Evolutionary conservation across 2,888 invertebrate genomes (phyloP), one percentile per base, ranked within the genome.

Genomic region (Arctia plantaginis): DNA sequence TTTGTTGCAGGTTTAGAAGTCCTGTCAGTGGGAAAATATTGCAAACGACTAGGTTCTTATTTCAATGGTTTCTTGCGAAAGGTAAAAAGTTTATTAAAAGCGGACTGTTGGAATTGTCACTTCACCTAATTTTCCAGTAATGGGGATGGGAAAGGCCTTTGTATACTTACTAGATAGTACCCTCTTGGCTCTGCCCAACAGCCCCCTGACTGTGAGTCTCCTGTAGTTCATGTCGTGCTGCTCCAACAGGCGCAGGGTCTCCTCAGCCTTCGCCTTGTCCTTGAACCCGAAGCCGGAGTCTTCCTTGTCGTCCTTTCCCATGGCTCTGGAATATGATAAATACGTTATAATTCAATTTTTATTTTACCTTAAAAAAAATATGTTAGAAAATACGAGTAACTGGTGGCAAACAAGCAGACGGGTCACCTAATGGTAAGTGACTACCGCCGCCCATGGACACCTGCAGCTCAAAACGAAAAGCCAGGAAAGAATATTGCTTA

Each of bases 281-380:
- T 97, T 97, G 94, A 97, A 97, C 0, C 97, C 97, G 91, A 97
- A 97, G 82, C 97, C 97, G 0, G 96, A 94, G 77, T 97, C 97
- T 87, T 96, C 96, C 82, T 96, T 96, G 55, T 95, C 95, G 75
- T 95, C 95, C 80, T 96, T 96, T 51, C 95, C 95, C 96, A 96
- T 96, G 39, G 4, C 55, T 71, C 83, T 84, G 72, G 0, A 78
- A 81, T 10, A 66, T 66, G 15, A 59, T 15, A n/a, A 15, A n/a
- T 59, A 12, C 8, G 15, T 55, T 23, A 12, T n/a, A 10, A 55
- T 55, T 51, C 20, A 1, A 10, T 55, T n/a, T 3, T 3, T n/a
- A 51, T n/a, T 7, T 47, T 47, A 1, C 8, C 8, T 41, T 41
- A n/a, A n/a, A n/a, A n/a, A n/a, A n/a, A n/a, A n/a, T n/a, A n/a